phyloP scores from a whole-genome alignment of 1,140 invertebrate genomes.

The Holotrichia oblita region DNA sequence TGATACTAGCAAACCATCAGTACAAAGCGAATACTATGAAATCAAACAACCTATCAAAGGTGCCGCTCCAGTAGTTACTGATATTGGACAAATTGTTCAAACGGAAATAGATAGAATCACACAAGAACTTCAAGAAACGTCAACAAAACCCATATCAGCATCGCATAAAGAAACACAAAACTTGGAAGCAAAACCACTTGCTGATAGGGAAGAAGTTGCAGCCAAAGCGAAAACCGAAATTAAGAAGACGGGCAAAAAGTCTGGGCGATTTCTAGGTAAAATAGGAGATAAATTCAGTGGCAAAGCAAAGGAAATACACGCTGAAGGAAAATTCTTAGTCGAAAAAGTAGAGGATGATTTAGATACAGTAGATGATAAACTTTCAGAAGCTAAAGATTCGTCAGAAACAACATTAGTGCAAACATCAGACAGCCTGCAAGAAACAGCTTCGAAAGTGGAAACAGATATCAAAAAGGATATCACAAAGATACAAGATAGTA shows the following conservation, averaged over 20 bases:
- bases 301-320: conserved; percentile 20
- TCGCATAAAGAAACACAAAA: background rate
- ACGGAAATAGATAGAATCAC: conserved; percentile 12
- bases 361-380: conserved; percentile 37
- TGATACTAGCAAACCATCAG: background rate
- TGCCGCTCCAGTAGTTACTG: background rate
- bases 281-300: conserved; percentile 10
- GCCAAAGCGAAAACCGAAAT: background rate
- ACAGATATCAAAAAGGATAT: background rate
- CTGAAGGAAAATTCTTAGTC: background rate
- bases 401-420: conserved; percentile 36
- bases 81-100: conserved; percentile 17
- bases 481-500: background rate
- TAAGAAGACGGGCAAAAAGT: conserved; percentile 28
- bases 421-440: background rate
- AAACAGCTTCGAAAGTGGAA: background rate
- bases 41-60: background rate
- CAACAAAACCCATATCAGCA: background rate
- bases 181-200: background rate
- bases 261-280: conserved; percentile 34
- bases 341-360: conserved; percentile 45
- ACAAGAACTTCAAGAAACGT: conserved; percentile 6
- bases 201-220: background rate
- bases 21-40: background rate
- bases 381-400: conserved; percentile 42